These are phyloP conservation scores for Meiosimyza platycephala DNA, from an alignment of 2,888 invertebrate genomes.

Conservation along the genomic window DNA sequence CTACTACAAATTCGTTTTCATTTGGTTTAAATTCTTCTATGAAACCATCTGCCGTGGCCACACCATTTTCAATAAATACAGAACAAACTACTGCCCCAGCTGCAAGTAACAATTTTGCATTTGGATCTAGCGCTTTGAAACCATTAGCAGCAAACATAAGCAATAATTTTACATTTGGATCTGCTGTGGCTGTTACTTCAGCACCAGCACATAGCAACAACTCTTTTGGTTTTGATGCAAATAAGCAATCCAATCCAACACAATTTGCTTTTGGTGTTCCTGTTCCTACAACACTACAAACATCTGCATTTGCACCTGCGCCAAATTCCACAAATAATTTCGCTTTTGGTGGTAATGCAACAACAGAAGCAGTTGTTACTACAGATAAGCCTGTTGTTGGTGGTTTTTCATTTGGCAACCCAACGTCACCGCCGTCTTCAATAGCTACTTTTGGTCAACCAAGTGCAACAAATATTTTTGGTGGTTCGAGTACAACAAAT, in stretches of 20 bases:
- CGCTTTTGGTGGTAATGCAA: slow-evolving; percentile 32
- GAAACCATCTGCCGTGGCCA: slow-evolving; percentile 5
- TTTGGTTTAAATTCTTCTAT: slow-evolving; percentile 32
- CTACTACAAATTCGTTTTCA: slow-evolving; percentile 30
- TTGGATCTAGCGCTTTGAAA: background rate
- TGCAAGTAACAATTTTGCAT: slow-evolving; percentile 7
- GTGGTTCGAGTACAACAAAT: slow-evolving; percentile 26
- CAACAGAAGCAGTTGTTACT: slow-evolving; percentile 13
- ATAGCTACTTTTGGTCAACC: background rate
- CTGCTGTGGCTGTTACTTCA: background rate
- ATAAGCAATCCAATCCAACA: slow-evolving; percentile 23
- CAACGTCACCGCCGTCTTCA: background rate
- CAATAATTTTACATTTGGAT: slow-evolving; percentile 14
- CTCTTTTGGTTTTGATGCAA: slow-evolving; percentile 1
- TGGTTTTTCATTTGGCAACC: slow-evolving; percentile 16
- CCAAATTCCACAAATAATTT: slow-evolving; percentile 17
- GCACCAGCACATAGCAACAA: background rate
- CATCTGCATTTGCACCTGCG: background rate
- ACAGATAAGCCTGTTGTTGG: background rate
- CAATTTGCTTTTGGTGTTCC: slow-evolving; percentile 28
- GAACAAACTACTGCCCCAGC: slow-evolving; percentile 6
- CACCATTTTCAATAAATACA: slow-evolving; percentile 28
- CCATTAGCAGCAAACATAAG: slow-evolving; percentile 12
- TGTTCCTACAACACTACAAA: slow-evolving; percentile 11
- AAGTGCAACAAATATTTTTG: slow-evolving; percentile 44